Evolutionary conservation across 1,140 invertebrate species (phyloP).

Genomic region (Apis laboriosa): DNA sequence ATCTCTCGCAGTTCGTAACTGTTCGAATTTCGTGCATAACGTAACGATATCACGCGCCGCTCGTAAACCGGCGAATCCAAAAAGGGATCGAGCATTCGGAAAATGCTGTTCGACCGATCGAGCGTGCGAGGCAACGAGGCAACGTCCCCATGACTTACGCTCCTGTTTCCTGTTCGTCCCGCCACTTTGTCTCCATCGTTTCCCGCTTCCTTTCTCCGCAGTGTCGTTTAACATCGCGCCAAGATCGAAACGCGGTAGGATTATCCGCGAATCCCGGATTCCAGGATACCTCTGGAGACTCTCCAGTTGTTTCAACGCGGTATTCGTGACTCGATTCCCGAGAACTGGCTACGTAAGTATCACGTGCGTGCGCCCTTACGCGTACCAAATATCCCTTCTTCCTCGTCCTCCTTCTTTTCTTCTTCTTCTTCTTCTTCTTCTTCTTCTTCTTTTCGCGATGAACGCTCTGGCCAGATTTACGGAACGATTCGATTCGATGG

Average conservation of each 20-base stretch:
- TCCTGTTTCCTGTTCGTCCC: conserved; percentile 14
- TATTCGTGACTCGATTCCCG: conserved; percentile 77
- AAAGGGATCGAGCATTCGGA: no score
- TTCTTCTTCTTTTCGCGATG: neutral
- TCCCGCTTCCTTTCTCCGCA: conserved; percentile 50
- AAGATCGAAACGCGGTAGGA: conserved; percentile 71
- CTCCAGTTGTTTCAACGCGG: conserved; percentile 75
- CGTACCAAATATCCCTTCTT: conserved; percentile 17
- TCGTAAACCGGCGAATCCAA: neutral
- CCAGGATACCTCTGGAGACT: conserved; percentile 64
- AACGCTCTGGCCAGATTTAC: conserved; percentile 41
- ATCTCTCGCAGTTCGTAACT: no score
- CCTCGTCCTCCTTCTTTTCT: conserved; percentile 31
- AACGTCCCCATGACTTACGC: conserved; percentile 33
- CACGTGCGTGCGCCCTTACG: conserved; percentile 16
- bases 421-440: neutral
- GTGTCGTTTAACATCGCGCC: conserved; percentile 61
- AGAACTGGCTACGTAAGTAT: conserved; percentile 60
- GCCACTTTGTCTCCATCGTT: conserved; percentile 34
- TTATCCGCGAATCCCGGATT: conserved; percentile 72
- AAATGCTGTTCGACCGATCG: neutral
- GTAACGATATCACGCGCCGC: neutral
- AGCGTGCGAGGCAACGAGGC: neutral
- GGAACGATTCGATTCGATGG: conserved; percentile 16
- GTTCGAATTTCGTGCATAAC: no score